Evolutionary conservation across 2,113 vertebrate genomes (phyloP), one percentile per base, ranked within the genome.

Genomic region (Neofelis nebulosa): DNA sequence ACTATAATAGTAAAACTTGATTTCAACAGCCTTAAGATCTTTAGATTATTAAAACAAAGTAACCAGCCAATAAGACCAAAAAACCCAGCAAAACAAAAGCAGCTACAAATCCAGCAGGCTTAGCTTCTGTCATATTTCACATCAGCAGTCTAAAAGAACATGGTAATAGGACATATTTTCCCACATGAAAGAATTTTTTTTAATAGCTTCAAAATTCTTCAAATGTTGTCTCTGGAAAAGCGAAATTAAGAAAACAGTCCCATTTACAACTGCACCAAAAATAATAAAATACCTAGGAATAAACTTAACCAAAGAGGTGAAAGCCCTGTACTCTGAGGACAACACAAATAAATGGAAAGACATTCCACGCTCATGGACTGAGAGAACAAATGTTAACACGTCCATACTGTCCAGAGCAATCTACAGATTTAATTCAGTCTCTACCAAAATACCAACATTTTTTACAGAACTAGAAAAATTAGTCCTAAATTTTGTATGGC

Each of bases 141-240:
- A 89, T 63, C 3, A 94, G 41, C 19, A 82, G 31, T 93, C 57
- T 94, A 83, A 97, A 93, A 69, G 41, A 95, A 93, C 21, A 69
- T 36, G 36, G 45, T 63, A 94, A 89, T 1, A 4, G 95, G 66
- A 63, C 23, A 55, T 29, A 79, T 52, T 94, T 82, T 3, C n/a
- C n/a, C 23, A 69, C 0, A 45, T 16, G 2, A 69, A 86, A 73
- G 6, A 66, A 65, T 61, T 78, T 80, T 80, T 91, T 91, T 57
- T 57, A n/a, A 94, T 71, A 63, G n/a, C 41, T 82, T 87, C 66
- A 91, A 89, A 92, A 80, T 79, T 83, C 80, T 91, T 97, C 21
- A 91, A 91, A 94, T 18, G 11, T 48, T 92, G n/a, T 23, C 38
- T 92, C 41, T 78, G 45, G 29, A 78, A 48, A 48, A 78, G 74